A percentile compares a stretch with the other conserved stretches of the same genome.
Conservation (phyloP, 2,113 vertebrate species). For the Emydura subglobosa region DNA sequence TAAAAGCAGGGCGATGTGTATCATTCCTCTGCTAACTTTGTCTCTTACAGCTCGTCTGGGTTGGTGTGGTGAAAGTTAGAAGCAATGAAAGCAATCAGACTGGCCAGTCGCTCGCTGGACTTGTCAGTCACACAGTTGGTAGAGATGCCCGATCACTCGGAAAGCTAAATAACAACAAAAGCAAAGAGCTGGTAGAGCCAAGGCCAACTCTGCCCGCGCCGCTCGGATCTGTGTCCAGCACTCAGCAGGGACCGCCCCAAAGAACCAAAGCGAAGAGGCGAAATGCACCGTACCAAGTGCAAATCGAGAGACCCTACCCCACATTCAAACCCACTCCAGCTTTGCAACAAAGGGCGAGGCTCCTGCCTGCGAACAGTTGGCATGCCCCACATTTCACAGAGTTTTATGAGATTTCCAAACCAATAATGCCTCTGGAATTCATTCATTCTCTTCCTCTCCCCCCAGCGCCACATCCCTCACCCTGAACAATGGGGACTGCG, state of each 20-base stretch:
- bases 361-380: neutral
- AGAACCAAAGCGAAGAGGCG: neutral
- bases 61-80: constrained; percentile 53
- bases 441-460: too few relatives aligned
- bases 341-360: neutral
- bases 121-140: constrained; percentile 64
- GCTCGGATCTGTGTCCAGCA: constrained; percentile 22
- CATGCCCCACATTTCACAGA: neutral
- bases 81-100: constrained; percentile 73
- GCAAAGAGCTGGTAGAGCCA: constrained; percentile 58
- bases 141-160: constrained; percentile 70
- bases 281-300: neutral
- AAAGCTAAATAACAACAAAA: constrained; percentile 65
- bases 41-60: neutral
- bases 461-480: neutral
- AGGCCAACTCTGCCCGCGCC: constrained; percentile 73
- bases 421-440: neutral
- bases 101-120: constrained; percentile 61
- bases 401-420: neutral
- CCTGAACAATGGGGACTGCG: neutral
- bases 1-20: neutral
- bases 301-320: neutral
- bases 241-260: neutral
- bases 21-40: neutral
- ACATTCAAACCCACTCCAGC: neutral